A percentile compares a stretch with the other conserved stretches of the same genome.
These are phyloP conservation scores for Empidonax traillii DNA, from an alignment of 2,113 vertebrate genomes.

Conservation along the genomic window DNA sequence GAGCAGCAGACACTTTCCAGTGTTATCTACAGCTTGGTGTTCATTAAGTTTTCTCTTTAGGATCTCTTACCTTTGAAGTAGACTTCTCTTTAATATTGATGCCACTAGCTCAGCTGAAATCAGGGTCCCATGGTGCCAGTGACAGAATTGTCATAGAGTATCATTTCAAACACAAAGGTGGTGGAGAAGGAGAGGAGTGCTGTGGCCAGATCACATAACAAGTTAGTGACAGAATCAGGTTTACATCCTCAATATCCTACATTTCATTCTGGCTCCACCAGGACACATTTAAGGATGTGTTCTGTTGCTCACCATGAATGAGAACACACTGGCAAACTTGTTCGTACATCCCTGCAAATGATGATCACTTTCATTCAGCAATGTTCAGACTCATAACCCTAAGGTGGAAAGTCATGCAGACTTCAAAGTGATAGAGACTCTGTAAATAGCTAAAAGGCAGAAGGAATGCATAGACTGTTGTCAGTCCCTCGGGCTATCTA, in stretches of 20 bases:
- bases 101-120: not conserved
- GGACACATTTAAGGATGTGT: not conserved
- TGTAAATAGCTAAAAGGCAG: not conserved
- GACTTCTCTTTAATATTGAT: not conserved
- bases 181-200: not conserved
- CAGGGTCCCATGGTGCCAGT: not conserved
- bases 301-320: not conserved
- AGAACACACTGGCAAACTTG: not conserved
- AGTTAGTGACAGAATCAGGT: not conserved
- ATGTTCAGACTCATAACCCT: not conserved
- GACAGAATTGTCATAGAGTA: not conserved
- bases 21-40: not conserved
- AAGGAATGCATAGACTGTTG: not conserved
- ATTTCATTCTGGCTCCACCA: not conserved
- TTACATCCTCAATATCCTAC: not conserved
- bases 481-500: not conserved
- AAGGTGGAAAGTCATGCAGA: not conserved
- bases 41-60: not conserved
- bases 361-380: not conserved
- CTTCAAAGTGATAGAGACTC: conserved; percentile 44
- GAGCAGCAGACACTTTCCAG: rapidly evolving
- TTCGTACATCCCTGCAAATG: not conserved
- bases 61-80: not conserved
- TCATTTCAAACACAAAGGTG: not conserved
- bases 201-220: not conserved